Conservation (phyloP, 2,888 invertebrate species). For the Actias luna region DNA sequence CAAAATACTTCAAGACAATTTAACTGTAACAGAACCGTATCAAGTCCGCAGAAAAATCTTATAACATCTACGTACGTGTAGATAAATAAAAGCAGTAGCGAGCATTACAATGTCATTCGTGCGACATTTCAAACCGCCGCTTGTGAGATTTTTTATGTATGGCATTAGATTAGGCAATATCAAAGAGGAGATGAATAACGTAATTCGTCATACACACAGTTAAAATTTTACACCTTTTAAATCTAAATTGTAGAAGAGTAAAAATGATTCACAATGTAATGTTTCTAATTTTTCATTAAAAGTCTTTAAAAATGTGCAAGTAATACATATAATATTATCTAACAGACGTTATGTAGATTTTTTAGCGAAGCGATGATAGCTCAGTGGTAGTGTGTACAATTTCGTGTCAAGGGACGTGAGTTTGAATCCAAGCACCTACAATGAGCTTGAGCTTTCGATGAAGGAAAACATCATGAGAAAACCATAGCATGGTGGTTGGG, state of each 20-base stretch:
- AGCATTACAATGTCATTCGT: conserved; percentile 8
- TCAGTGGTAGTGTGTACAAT: too few relatives aligned
- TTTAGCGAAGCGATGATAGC: too few relatives aligned
- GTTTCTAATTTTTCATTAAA: too few relatives aligned
- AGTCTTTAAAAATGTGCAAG: too few relatives aligned
- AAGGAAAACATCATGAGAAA: too few relatives aligned
- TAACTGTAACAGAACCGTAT: neutral
- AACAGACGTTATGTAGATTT: too few relatives aligned
- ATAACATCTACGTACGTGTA: conserved; percentile 8
- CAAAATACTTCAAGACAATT: neutral
- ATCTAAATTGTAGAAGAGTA: neutral
- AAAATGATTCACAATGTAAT: neutral
- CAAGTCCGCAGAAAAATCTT: neutral
- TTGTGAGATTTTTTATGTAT: neutral
- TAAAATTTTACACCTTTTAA: neutral
- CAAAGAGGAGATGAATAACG: neutral
- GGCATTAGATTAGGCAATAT: conserved; percentile 2
- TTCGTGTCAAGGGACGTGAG: too few relatives aligned
- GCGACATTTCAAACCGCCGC: neutral
- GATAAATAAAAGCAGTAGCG: conserved; percentile 8
- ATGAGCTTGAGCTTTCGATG: too few relatives aligned
- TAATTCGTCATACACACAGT: neutral
- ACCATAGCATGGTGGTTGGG: too few relatives aligned
- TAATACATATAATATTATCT: too few relatives aligned
- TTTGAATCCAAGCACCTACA: too few relatives aligned